phyloP scores from a whole-genome alignment of 2,888 invertebrate genomes.

The Idaea straminata region DNA sequence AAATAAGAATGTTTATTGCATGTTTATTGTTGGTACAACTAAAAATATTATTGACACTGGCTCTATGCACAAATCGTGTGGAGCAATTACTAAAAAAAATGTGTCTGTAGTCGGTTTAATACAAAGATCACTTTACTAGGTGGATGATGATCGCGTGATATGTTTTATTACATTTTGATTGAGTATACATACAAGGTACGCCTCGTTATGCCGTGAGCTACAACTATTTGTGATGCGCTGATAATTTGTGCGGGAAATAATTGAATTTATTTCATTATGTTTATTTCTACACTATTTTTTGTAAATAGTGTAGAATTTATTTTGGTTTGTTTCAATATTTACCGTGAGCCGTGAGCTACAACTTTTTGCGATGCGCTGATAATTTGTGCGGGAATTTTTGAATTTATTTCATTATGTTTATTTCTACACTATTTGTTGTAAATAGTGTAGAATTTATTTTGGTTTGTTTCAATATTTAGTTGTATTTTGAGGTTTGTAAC shows the following conservation, averaged over 20 bases:
- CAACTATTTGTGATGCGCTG: constrained; percentile 14
- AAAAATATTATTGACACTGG: no score
- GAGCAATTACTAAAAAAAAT: neutral
- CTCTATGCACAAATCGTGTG: no score
- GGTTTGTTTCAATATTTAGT: neutral
- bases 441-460: no score
- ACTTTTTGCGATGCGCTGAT: constrained; percentile 15
- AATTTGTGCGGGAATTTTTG: constrained; percentile 3
- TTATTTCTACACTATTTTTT: neutral
- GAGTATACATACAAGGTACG: constrained; percentile 5
- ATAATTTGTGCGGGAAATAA: constrained; percentile 7
- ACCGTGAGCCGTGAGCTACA: constrained; percentile 15
- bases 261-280: neutral
- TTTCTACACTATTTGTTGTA: neutral
- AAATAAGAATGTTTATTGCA: no score
- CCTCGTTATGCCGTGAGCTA: constrained; percentile 22
- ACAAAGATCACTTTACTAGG: neutral
- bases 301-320: no score
- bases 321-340: no score
- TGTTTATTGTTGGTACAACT: no score
- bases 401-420: neutral
- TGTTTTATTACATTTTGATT: constrained; percentile 9
- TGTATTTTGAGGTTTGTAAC: neutral
- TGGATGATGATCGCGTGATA: constrained; percentile 15
- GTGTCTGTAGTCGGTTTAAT: neutral